Evolutionary conservation across 2,888 invertebrate species (phyloP), one percentile per base, ranked within the genome.

Genomic region (Drosophila prolongata): DNA sequence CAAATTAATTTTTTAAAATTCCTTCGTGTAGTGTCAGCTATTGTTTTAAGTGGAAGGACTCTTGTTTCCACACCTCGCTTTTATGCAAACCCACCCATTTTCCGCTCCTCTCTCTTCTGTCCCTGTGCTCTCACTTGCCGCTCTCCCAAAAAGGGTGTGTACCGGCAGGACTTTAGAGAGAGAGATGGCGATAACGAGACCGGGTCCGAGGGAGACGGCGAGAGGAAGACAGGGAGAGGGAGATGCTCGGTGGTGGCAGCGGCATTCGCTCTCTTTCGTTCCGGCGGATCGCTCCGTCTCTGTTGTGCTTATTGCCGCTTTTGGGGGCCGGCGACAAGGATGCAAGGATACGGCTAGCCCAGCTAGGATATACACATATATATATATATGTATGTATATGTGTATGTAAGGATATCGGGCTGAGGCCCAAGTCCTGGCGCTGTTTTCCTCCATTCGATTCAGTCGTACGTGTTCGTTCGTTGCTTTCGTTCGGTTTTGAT

Each of bases 401-500:
- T 40, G n/a, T 34, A 54, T 54, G 27, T 54, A 30, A 8, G 2
- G 30, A 16, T 19, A 35, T 35, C 34, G 47, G 14, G 8, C 34
- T 35, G 35, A 14, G 49, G 16, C 13, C 59, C 58, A 59, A 43
- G 59, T 37, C 55, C 71, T 71, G 65, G 43, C 37, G 67, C 43
- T 38, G 16, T 50, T 46, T 42, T 38, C 38, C 59, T 55, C 53
- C 43, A 54, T 14, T 54, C 54, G 61, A 57, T 47, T 75, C 82
- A 90, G 86, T 90, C 90, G 91, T 90, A 87, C 90, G 90, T 88
- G 91, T 91, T 91, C 91, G 90, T 91, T 90, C 91, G 90, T 90
- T 91, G 90, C 91, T 90, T 90, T 90, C 90, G 90, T 90, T 90
- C 91, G 90, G 91, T 90, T 89, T 87, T 89, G 90, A 89, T 91